phyloP scores from a whole-genome alignment of 2,113 vertebrate genomes.

The Myotis yumanensis region DNA sequence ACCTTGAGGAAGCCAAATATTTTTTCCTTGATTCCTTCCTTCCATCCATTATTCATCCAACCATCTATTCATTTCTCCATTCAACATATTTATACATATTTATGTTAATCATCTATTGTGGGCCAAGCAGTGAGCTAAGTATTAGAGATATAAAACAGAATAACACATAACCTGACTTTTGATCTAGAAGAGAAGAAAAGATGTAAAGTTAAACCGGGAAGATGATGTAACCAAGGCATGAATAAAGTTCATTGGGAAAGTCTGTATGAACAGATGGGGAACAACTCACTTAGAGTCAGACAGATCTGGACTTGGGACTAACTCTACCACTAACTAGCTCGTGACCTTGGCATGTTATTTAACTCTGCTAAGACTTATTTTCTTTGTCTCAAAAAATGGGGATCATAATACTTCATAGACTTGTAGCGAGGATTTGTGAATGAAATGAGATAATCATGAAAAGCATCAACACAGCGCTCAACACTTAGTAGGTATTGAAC shows the following conservation, averaged over 20 bases:
- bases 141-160: constrained; percentile 25
- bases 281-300: constrained; percentile 6
- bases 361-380: not conserved
- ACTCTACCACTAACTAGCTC: not conserved
- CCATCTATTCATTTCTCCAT: not conserved
- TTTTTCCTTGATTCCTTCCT: not conserved
- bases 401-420: not conserved
- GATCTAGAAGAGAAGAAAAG: not conserved
- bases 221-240: not conserved
- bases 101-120: not conserved
- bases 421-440: not conserved
- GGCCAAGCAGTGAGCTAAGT: not conserved
- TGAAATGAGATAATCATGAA: not conserved
- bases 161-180: not conserved
- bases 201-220: not conserved
- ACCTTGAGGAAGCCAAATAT: not conserved
- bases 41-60: not conserved
- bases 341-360: not conserved
- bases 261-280: not conserved
- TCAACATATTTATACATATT: not conserved
- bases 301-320: not conserved
- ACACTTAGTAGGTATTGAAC: not conserved
- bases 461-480: not conserved
- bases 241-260: not conserved
- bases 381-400: not conserved